These are phyloP conservation scores for Halictus rubicundus DNA, from an alignment of 1,140 invertebrate species.

Conservation along the genomic window DNA sequence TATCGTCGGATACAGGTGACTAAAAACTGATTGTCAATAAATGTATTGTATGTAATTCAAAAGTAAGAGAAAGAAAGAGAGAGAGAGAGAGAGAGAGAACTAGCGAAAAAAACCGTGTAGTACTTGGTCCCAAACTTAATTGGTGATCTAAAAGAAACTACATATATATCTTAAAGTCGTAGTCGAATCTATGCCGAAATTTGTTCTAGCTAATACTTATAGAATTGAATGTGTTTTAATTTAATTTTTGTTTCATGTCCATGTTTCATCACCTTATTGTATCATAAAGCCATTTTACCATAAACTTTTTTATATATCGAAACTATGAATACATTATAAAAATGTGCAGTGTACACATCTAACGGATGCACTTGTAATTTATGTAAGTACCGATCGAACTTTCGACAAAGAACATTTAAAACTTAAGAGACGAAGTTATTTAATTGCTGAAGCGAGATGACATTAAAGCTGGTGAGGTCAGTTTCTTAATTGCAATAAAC, in stretches of 20 bases:
- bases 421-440: conserved; percentile 41
- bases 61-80: conserved; percentile 46
- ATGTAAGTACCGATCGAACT: conserved; percentile 29
- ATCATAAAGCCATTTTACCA: conserved; percentile 55
- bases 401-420: conserved; percentile 32
- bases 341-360: conserved; percentile 37
- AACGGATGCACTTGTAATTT: conserved; percentile 40
- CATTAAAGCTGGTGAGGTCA: conserved; percentile 40
- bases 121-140: conserved; percentile 66
- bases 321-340: conserved; percentile 46
- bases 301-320: conserved; percentile 52
- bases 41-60: conserved; percentile 55
- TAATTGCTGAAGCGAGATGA: conserved; percentile 37
- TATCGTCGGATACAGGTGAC: conserved; percentile 54
- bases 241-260: conserved; percentile 46
- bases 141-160: conserved; percentile 42
- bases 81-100: conserved; percentile 31
- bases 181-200: conserved; percentile 32
- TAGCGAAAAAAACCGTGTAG: conserved; percentile 33
- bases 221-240: conserved; percentile 47
- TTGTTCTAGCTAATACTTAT: conserved; percentile 34
- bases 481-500: conserved; percentile 57
- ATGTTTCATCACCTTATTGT: conserved; percentile 54
- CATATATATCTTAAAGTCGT: conserved; percentile 17
- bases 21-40: conserved; percentile 65